Evolutionary conservation across 2,113 vertebrate species (phyloP), one percentile per base, ranked within the genome.

Genomic region (Budorcas taxicolor): DNA sequence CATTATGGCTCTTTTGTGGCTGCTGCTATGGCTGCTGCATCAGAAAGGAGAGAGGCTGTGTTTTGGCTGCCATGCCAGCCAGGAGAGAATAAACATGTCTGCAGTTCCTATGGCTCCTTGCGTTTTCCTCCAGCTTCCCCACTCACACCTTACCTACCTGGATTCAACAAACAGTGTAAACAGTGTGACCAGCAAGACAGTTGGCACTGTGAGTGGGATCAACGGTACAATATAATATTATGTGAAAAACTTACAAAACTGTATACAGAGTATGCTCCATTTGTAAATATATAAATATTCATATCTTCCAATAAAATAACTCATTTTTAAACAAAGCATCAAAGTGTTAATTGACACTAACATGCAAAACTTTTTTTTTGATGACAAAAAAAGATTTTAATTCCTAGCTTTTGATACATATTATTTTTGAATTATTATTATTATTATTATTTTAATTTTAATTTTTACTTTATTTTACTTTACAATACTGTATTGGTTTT

Each of bases 221-320:
- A 40, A 23, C 0, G 5, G 67, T 40, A 23, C 67, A 74, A 40
- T 40, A 50, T 17, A 90, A 78, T 17, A 7, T 27, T 80, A 81
- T 8, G 29, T 84, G 31, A 83, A 94, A 92, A 64, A 60, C 33
- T 83, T 47, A 33, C 1, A 82, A 82, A 94, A 89, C 4, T 62
- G 31, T 83, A 84, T 58, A n/a, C 31, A 90, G 55, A 60, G 36
- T 52, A 27, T 7, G 19, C n/a, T 19, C 9, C 6, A 47, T 2
- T 87, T 91, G 4, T 94, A 84, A 95, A 82, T 57, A 62, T 52
- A 83, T 29, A 4, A 43, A 50, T 85, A 87, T n/a, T 87, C 13
- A 36, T 43, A 67, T 60, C 11, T 93, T 93, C 88, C 88, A 91
- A 64, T 45, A 45, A 83, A 81, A 94, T 0, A 90, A 67, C 12